Base-by-base conservation (phyloP, 2,113 vertebrate genomes). In the Xenopus borealis region DNA sequence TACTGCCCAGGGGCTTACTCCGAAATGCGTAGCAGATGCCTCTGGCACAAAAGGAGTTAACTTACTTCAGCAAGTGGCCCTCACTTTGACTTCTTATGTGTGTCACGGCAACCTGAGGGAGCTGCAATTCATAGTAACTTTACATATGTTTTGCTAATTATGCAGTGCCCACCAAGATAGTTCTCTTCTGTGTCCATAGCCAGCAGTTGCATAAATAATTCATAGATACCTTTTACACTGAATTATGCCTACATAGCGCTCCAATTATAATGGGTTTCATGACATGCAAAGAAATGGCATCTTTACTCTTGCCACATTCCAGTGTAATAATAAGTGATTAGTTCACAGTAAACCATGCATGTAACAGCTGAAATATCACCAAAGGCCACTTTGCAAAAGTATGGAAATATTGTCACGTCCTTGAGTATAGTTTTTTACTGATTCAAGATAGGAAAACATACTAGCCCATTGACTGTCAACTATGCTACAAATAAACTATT, bases 31-130 rank as follows among this genome's bases (percentile, higher is more conserved):
- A 52, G 63, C 65, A 46, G 53, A 55, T 46, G 63, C 63, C 72
- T 66, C 62, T 45, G 64, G 72, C 72, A 74, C 62, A 59, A 58
- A 66, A 57, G n/a, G 16, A 66, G 52, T 59, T 66, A 78, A 80
- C 17, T 30, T 69, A 80, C 40, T 67, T 63, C 52, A 55, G 0
- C 66, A 3, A 70, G 18, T 58, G n/a, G 20, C 63, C 16, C 27
- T 14, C 1, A 66, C 13, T 27, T 27, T 27, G 1, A 27, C 23
- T 52, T 44, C 20, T 1, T 10, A 2, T 53, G 9, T 30, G 58
- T 20, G n/a, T 30, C 18, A 52, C 61, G 27, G n/a, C 30, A 75
- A 16, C 57, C 47, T 2, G 63, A 66, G 64, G 61, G 62, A 71
- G 13, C 12, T 50, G 47, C 47, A 55, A n/a, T 55, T 3, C 23